Evolutionary conservation across 2,888 invertebrate genomes (phyloP), one percentile per base, ranked within the genome.

Genomic region (Drosophila hamatofila): DNA sequence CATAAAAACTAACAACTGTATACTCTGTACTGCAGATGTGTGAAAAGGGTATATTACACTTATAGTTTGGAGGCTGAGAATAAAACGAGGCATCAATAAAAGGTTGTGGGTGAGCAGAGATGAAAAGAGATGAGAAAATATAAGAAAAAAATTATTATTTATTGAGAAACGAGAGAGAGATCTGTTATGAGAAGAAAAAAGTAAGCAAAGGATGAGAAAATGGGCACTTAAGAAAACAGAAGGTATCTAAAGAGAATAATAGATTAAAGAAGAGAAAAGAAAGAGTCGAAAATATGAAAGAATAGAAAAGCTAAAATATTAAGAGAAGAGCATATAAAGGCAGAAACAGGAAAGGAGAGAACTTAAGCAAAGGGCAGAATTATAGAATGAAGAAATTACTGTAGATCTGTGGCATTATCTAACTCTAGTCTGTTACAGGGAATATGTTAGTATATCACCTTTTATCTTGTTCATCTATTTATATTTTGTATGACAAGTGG

Each of bases 1-100:
- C 72, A 88, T 77, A 78, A 87, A 89, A 88, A 85, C 80, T 75
- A 80, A 80, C 48, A 73, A 64, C 51, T 46, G 9, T 16, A 33
- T 56, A 33, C 56, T 44, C 42, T 42, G 54, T 54, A 39, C 18
- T 18, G 18, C n/a, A 27, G 12, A 27, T 37, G 21, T 55, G 39
- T 33, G 39, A 39, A 55, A 27, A 55, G 54, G 27, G 39, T 27
- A 39, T 55, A 39, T 27, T 23, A 1, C 11, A 9, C 14, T 7
- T 25, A 4, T 39, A 9, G 16, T 51, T 33, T 33, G 21, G 1
- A 35, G 14, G 33, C 2, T 14, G 9, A 9, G 30, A 14, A 14
- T 18, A 11, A 6, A 2, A 11, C 12, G 3, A 2, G n/a, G 0
- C 2, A 9, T 27, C 30, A n/a, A 18, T 49, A 30, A 49, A 46